These are phyloP conservation scores for Leptopilina syphax DNA, from an alignment of 2,888 invertebrate species.

Conservation along the genomic window DNA sequence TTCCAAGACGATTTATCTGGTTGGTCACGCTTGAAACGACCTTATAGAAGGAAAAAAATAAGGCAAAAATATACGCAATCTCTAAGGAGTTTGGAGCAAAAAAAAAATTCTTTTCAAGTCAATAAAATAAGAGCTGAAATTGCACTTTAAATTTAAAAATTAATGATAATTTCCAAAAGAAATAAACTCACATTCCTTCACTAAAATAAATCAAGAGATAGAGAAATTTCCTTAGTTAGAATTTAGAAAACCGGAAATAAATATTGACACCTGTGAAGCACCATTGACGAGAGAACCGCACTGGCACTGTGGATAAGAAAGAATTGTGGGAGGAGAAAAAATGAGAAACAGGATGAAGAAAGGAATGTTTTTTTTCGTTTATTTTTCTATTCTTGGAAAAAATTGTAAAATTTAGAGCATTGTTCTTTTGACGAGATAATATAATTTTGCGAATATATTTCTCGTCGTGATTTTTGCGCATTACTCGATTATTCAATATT, in stretches of 20 bases:
- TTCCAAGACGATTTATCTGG: background rate
- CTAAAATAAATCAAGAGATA: background rate
- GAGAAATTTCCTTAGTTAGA: background rate
- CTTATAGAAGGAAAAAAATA: background rate
- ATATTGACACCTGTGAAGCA: conserved; percentile 25
- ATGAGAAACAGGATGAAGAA: background rate
- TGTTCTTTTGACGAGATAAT: conserved; percentile 35
- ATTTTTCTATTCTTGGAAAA: background rate
- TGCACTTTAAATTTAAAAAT: background rate
- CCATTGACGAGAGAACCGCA: conserved; percentile 20
- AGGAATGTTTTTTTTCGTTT: background rate
- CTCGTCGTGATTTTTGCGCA: conserved; percentile 48
- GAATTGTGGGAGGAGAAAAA: conserved; percentile 4
- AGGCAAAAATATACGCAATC: background rate
- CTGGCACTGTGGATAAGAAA: conserved; percentile 19
- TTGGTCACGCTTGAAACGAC: conserved; percentile 12
- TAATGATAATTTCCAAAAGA: background rate
- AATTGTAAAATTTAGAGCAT: conserved; percentile 36
- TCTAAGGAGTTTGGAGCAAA: background rate
- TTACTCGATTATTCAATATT: conserved; percentile 44
- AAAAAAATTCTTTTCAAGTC: background rate
- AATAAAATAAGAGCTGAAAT: background rate
- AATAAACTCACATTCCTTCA: conserved; percentile 1
- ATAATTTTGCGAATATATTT: conserved; percentile 30
- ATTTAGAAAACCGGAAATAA: background rate